phyloP scores from a whole-genome alignment of 2,888 invertebrate genomes.

The Oligia latruncula region DNA sequence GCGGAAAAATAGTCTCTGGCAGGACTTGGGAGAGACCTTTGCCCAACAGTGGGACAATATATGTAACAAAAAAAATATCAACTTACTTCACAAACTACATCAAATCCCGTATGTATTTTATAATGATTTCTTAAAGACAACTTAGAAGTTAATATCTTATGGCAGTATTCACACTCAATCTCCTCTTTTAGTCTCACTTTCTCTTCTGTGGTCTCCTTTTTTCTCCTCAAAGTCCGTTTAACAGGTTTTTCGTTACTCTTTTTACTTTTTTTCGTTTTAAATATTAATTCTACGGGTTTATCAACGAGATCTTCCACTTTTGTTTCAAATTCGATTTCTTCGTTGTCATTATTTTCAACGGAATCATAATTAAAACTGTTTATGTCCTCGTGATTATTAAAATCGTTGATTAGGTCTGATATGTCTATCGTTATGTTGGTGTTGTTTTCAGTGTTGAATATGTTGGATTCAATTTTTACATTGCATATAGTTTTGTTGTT shows the following conservation, averaged over 20 bases:
- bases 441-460: conserved; percentile 48
- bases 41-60: too few species aligned
- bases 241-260: conserved; percentile 63
- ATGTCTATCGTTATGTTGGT: conserved; percentile 69
- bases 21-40: too few species aligned
- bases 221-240: conserved; percentile 58
- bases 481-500: conserved; percentile 35
- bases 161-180: conserved; percentile 85
- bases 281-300: conserved; percentile 59
- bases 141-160: conserved; percentile 83
- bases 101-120: conserved; percentile 86
- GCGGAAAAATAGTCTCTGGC: too few species aligned
- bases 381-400: conserved; percentile 56
- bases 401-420: conserved; percentile 62
- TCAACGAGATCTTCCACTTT: conserved; percentile 59
- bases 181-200: conserved; percentile 73
- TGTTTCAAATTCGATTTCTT: conserved; percentile 61
- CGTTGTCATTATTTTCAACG: conserved; percentile 71
- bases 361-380: conserved; percentile 70
- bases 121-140: conserved; percentile 84
- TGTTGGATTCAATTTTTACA: conserved; percentile 69
- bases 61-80: neutral
- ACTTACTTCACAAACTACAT: conserved; percentile 77
- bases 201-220: conserved; percentile 64
- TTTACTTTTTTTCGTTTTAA: conserved; percentile 67